A percentile compares a stretch with the other conserved stretches of the same genome.
Conservation (phyloP, 37 sponge, comb jelly and placozoan genomes). For the Mnemiopsis leidyi region DNA sequence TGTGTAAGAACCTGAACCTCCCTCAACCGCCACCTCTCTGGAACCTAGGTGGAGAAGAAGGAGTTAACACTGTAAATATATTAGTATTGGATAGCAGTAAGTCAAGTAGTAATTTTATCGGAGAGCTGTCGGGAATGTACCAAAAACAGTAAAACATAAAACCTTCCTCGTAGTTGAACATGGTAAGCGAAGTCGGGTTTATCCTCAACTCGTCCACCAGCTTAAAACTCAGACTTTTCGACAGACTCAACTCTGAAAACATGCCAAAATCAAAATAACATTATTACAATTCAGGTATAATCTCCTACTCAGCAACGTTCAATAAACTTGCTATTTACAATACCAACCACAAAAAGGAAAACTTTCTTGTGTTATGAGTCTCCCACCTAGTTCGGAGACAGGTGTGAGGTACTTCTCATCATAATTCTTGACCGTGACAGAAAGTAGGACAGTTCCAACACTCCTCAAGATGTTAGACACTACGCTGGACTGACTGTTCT, state of each 20-base stretch:
- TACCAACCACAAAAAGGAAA: too few relatives aligned
- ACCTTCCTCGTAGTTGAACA: slow-evolving; percentile 41
- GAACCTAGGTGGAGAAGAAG: not conserved
- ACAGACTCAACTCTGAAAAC: not conserved
- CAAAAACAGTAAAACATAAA: too few relatives aligned
- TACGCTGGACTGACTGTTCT: not conserved
- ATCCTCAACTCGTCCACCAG: not conserved
- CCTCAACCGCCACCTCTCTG: not conserved
- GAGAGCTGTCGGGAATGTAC: too few relatives aligned
- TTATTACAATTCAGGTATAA: too few relatives aligned
- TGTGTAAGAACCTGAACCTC: not conserved
- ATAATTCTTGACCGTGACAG: not conserved
- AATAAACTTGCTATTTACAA: too few relatives aligned
- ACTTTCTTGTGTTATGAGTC: not conserved
- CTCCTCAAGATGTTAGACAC: not conserved
- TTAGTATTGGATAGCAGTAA: too few relatives aligned
- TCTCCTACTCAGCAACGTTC: too few relatives aligned
- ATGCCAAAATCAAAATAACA: too few relatives aligned
- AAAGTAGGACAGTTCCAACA: not conserved
- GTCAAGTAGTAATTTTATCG: too few relatives aligned
- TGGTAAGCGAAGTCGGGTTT: not conserved
- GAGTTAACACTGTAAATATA: too few relatives aligned
- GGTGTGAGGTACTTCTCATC: not conserved
- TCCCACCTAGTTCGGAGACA: not conserved
- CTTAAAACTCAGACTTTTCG: not conserved